Evolutionary conservation across 1,140 invertebrate species (phyloP), one percentile per base, ranked within the genome.

Genomic region (Eupeodes corollae): DNA sequence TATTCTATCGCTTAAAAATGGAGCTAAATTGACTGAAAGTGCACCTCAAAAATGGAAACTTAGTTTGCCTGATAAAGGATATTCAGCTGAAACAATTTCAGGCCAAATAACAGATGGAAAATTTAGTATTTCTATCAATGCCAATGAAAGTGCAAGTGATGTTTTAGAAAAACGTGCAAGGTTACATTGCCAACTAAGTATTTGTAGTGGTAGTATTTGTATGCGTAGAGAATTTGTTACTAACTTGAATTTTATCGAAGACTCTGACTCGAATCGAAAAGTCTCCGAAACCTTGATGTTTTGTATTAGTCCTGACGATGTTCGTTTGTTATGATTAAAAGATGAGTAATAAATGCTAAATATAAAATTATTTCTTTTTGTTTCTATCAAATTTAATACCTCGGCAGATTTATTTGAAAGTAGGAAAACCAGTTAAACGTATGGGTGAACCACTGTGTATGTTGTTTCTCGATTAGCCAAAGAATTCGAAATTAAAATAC

Each of bases 41-140:
- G 80, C 80, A 5, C 79, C 79, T 6, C 81, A 84, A 57, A 77
- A 73, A 49, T 84, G 82, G 77, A 51, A 34, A 3, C 10, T 62
- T 14, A 58, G 53, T 46, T 46, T 40, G 16, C 33, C 54, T 8
- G 50, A 46, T 44, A 48, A 46, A 2, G 41, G 42, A 0, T 47
- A 63, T 5, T 31, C 54, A 33, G 19, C 59, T 2, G 50, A 51
- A 31, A 34, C 49, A 32, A 48, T 46, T 38, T 32, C 32, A 6
- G 62, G 62, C 14, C 35, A 42, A 41, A 13, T 65, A 32, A 44
- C 31, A 3, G 52, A 65, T 32, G 63, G 63, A 12, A 52, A 46
- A 40, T 51, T 44, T 30, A 33, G 41, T 2, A 35, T 65, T 9
- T 18, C 57, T 18, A n/a, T 61, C 1, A 34, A 51, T 13, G 32